phyloP scores from a whole-genome alignment of 2,888 invertebrate genomes.

The Cetonia aurata region DNA sequence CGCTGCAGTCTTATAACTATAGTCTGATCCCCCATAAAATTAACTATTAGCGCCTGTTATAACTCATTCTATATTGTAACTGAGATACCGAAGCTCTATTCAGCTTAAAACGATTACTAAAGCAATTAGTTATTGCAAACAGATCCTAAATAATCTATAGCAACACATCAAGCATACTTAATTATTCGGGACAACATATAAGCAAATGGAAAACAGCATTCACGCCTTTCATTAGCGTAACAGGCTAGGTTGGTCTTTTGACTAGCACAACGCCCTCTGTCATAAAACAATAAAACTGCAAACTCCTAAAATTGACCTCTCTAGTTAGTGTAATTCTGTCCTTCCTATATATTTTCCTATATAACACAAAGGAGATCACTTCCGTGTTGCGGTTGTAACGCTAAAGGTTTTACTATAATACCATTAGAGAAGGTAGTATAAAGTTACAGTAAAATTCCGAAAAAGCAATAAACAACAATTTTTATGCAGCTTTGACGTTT shows the following conservation, averaged over 20 bases:
- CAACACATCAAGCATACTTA: too few species aligned
- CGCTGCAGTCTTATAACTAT: too few species aligned
- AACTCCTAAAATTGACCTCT: slow-evolving; percentile 29
- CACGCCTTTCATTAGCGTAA: slow-evolving; percentile 32
- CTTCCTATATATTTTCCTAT: slow-evolving; percentile 5
- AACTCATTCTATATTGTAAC: too few species aligned
- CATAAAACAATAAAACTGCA: slow-evolving; percentile 27
- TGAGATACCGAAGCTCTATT: too few species aligned
- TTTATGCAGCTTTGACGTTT: too few species aligned
- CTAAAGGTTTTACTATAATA: not conserved
- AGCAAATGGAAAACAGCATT: not conserved
- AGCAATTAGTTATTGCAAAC: too few species aligned
- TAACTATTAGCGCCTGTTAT: too few species aligned
- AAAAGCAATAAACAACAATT: too few species aligned
- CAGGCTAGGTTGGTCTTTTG: slow-evolving; percentile 26
- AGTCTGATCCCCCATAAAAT: too few species aligned
- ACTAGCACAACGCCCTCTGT: slow-evolving; percentile 13
- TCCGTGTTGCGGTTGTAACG: not conserved
- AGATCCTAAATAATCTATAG: too few species aligned
- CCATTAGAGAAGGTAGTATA: slow-evolving; percentile 4
- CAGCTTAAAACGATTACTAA: too few species aligned
- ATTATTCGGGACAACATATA: not conserved
- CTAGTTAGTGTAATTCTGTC: slow-evolving; percentile 13
- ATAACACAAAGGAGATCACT: not conserved
- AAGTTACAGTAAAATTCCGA: not conserved